Percentiles rank a stretch among this genome's conserved stretches.
Conservation (phyloP, 2,888 invertebrate genomes). For the Drosophila lacicola region DNA sequence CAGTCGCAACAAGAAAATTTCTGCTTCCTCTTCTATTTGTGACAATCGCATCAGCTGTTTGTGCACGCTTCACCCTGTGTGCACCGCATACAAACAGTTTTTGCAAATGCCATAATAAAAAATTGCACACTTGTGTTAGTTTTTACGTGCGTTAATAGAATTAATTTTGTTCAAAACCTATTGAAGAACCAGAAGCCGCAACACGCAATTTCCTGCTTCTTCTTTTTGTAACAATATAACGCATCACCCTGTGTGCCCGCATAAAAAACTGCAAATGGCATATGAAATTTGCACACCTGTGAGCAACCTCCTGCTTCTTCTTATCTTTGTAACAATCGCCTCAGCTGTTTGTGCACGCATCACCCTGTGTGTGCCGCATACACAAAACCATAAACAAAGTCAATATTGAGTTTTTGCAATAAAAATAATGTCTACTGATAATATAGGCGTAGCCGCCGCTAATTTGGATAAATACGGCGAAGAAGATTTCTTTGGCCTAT, state of each 20-base stretch:
- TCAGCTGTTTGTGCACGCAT: conserved; percentile 28
- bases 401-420: background rate
- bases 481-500: conserved; percentile 90
- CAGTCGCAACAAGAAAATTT: conserved; percentile 19
- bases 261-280: background rate
- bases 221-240: background rate
- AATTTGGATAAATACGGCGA: conserved; percentile 79
- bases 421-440: conserved; percentile 56
- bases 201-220: conserved; percentile 6
- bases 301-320: conserved; percentile 13
- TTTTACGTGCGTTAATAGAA: too few species aligned
- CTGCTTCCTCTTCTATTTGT: conserved; percentile 14
- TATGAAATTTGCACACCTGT: too few species aligned
- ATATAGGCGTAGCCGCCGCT: conserved; percentile 51
- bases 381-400: conserved; percentile 41
- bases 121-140: too few species aligned
- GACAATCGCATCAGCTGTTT: conserved; percentile 21
- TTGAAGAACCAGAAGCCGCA: too few species aligned
- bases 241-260: conserved; percentile 3
- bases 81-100: background rate
- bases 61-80: conserved; percentile 12
- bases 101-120: background rate
- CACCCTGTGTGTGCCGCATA: conserved; percentile 40
- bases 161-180: too few species aligned
- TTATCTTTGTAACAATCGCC: background rate